A percentile compares a stretch with the other conserved stretches of the same genome.
Conservation (phyloP, 2,797 vertebrate genomes). For the Sebastes minor region DNA sequence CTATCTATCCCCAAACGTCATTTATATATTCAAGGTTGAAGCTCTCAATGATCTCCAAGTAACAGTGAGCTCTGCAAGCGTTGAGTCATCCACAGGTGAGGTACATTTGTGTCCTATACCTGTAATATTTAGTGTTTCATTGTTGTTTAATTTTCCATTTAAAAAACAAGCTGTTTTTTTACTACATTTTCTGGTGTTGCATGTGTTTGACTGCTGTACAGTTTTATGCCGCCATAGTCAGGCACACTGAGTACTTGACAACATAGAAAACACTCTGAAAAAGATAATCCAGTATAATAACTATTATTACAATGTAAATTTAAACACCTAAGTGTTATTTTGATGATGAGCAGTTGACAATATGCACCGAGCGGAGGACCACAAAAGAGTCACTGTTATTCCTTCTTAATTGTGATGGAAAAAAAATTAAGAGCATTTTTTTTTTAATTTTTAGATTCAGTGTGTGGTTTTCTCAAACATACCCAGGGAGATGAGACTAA, state of each 20-base stretch:
- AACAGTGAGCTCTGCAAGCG: conserved; percentile 39
- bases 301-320: neutral
- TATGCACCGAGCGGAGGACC: neutral
- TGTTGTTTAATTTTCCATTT: neutral
- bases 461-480: neutral
- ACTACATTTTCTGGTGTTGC: neutral
- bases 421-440: neutral
- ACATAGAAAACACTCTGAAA: neutral
- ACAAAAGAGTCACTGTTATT: neutral
- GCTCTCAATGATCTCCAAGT: conserved; percentile 68
- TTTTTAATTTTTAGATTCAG: neutral
- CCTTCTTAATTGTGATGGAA: neutral
- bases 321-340: neutral
- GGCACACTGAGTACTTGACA: neutral
- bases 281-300: neutral
- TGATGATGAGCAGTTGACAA: neutral
- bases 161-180: neutral
- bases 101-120: neutral
- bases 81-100: conserved; percentile 75
- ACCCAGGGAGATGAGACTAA: neutral
- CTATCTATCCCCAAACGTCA: conserved; percentile 71
- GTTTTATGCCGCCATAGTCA: neutral
- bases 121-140: neutral
- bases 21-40: conserved; percentile 73
- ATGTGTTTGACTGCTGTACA: neutral